These are phyloP conservation scores for Gymnocypris eckloni DNA, from an alignment of 2,797 vertebrate genomes.

Conservation along the genomic window DNA sequence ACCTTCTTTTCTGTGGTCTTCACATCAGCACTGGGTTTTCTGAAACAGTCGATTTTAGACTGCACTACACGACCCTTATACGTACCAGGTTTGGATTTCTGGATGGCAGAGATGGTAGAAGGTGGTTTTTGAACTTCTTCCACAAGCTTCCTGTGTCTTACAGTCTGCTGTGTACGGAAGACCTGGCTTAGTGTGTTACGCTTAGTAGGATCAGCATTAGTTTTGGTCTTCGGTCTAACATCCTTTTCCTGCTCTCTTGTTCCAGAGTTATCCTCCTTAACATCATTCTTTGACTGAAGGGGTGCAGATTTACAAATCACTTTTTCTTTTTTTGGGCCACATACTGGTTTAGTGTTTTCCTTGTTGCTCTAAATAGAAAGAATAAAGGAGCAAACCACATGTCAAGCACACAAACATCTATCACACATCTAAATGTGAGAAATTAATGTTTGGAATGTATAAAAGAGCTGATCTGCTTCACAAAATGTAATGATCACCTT, in stretches of 20 bases:
- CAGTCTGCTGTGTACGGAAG: conserved; percentile 74
- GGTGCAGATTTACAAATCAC: conserved; percentile 32
- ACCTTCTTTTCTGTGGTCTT: conserved; percentile 50
- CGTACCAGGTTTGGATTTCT: conserved; percentile 80
- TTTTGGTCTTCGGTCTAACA: conserved; percentile 34
- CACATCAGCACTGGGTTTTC: conserved; percentile 74
- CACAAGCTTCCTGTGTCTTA: conserved; percentile 69
- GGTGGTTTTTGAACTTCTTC: conserved; percentile 74
- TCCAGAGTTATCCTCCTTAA: conserved; percentile 51
- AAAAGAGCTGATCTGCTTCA: not conserved
- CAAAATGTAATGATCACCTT: conserved; percentile 35
- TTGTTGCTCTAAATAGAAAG: conserved; percentile 75
- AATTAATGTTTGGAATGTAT: not conserved
- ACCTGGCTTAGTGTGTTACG: conserved; percentile 74
- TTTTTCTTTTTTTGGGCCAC: conserved; percentile 56
- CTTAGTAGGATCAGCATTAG: conserved; percentile 73
- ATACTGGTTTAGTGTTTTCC: conserved; percentile 76
- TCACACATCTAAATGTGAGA: not conserved
- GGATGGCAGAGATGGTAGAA: conserved; percentile 40
- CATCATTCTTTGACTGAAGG: conserved; percentile 63
- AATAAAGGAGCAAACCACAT: not conserved
- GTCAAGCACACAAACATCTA: too few species aligned
- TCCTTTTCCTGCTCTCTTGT: conserved; percentile 40
- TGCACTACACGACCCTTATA: conserved; percentile 90
- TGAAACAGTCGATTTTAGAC: conserved; percentile 92